A percentile compares a stretch with the other conserved stretches of the same genome.
These are phyloP conservation scores for Conus betulinus DNA, from an alignment of 1,140 invertebrate species.

Conservation along the genomic window DNA sequence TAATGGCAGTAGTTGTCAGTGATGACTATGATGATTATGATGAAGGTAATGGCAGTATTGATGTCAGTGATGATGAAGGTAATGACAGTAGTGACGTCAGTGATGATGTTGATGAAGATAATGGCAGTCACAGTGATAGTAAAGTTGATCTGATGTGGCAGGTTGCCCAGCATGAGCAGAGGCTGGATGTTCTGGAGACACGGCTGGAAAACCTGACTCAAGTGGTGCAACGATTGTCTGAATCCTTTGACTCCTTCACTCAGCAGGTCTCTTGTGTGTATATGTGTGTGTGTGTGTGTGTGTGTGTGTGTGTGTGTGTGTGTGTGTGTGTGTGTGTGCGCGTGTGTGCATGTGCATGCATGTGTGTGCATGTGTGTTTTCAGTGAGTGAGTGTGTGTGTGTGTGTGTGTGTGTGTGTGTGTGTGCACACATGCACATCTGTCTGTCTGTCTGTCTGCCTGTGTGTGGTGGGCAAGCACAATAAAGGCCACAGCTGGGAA, in stretches of 20 bases:
- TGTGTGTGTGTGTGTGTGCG: too few relatives aligned
- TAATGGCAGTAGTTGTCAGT: not conserved
- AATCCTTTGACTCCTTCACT: constrained; percentile 53
- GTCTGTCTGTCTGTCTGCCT: not conserved
- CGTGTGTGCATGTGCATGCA: too few relatives aligned
- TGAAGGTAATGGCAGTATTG: not conserved
- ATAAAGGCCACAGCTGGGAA: too few relatives aligned
- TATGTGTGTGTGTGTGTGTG: too few relatives aligned
- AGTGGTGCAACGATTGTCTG: constrained; percentile 44
- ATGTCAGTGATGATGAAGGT: not conserved
- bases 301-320: too few relatives aligned
- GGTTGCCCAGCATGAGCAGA: constrained; percentile 78
- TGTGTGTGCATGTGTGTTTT: too few relatives aligned
- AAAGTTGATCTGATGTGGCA: constrained; percentile 25
- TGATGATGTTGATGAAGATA: not conserved
- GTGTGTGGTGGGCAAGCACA: not conserved
- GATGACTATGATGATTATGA: too few relatives aligned
- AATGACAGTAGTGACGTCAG: not conserved
- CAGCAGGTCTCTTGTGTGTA: constrained; percentile 43
- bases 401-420: not conserved
- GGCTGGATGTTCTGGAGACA: constrained; percentile 57
- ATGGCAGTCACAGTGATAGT: too few relatives aligned
- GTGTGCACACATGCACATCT: not conserved
- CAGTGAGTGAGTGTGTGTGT: not conserved
- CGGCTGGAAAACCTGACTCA: constrained; percentile 55